Evolutionary conservation across 2,888 invertebrate genomes (phyloP), one percentile per base, ranked within the genome.

Genomic region (Drosophila buzzatii): DNA sequence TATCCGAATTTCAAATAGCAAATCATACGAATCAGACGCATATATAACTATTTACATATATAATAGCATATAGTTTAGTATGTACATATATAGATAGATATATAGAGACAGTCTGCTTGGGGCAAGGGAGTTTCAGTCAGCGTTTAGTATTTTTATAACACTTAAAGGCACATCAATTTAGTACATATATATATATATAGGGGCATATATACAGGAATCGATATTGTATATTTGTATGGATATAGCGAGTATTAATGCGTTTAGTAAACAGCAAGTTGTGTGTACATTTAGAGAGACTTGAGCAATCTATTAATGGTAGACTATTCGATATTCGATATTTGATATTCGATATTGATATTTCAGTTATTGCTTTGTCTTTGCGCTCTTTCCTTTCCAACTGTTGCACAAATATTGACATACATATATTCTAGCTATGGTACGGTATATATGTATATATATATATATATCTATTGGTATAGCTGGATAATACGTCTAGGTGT

Each of bases 331-430:
- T 63, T 49, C n/a, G 42, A 45, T 63, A 61, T 66, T 53, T 14
- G 42, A 45, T 63, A 58, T 77, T 70, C 33, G 55, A 49, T 76
- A 69, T 71, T 66, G 67, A 51, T 74, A 57, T 51, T 63, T 41
- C 62, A 57, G 18, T 64, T 71, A 42, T 20, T 76, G 41, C 41
- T 23, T 52, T 68, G 42, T 60, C 18, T 37, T 37, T 37, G 23
- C 16, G 53, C 37, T 18, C 69, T 42, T 68, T 18, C 16, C 42
- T 53, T 33, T 42, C 63, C 57, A 61, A 63, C 62, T 70, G 63
- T 72, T 69, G 75, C 79, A 71, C 74, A 85, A 85, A 86, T 86
- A 82, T 84, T 65, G 82, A 67, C 66, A 73, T 68, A 67, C 69
- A 84, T 76, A 55, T 84, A 70, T 56, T 37, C 16, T 35, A 31